Evolutionary conservation across 2,888 invertebrate species (phyloP), one percentile per base, ranked within the genome.

Genomic region (Phyllotreta striolata): DNA sequence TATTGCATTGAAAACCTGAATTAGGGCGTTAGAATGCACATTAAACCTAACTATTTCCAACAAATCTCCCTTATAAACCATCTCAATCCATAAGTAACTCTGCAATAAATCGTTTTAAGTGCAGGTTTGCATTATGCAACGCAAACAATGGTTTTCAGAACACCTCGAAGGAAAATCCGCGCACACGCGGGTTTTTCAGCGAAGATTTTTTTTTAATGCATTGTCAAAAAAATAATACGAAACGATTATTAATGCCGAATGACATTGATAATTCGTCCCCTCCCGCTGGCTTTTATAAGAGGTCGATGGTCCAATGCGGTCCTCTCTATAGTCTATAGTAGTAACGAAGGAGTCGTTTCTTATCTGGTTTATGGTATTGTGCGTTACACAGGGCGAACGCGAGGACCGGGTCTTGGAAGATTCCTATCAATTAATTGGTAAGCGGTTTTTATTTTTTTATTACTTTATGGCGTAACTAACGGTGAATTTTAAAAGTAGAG

Each of bases 251-350:
- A 24, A 24, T 62, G 62, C 58, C 67, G 67, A 14, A 55, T 77
- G 74, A 72, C 76, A 77, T 77, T 76, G 76, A 67, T 71, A 68
- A 68, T 71, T 75, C 75, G 76, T 76, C 78, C 79, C 78, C 78
- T 73, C 77, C 74, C 76, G 72, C 67, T 57, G 72, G 71, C 73
- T 67, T 70, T 72, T 80, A 81, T 80, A 81, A 80, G 80, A 79
- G 80, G 80, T 81, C 80, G 80, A 77, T 80, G 80, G 70, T 60
- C 52, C 59, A 13, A 51, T 59, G 51, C 13, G 51, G 59, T 73
- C 73, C 72, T 72, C 72, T 72, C 62, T 67, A 24, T 24, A 24
- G 24, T 24, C 24, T 24, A 24, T 24, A 62, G 62, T 24, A 62
- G 62, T 44, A 38, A 64, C 55, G 66, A 66, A 73, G 68, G 68